Evolutionary conservation across 2,797 vertebrate genomes (phyloP), one percentile per base, ranked within the genome.

Genomic region (Sciurus vulgaris): DNA sequence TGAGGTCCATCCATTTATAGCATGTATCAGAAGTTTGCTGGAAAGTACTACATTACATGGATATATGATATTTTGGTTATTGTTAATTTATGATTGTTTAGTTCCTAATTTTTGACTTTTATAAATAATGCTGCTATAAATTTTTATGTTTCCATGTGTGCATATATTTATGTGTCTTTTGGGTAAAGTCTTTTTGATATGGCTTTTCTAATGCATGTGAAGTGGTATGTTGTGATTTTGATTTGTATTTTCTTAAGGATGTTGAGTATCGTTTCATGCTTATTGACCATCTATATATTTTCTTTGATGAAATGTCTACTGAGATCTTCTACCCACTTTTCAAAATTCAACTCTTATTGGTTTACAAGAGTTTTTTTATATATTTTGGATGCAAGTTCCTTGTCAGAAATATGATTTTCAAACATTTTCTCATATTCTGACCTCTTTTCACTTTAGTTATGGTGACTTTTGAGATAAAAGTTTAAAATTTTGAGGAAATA

Each of bases 221-320:
- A 61, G 15, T 79, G 18, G 3, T 74, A 49, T 59, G 56, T 12
- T 93, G 28, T 86, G 74, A 65, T 89, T 92, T 81, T 89, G 47
- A 79, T 78, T 89, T 89, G 26, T n/a, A 83, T 74, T 94, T 93
- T 63, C n/a, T 11, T 78, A 88, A 87, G 30, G 74, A 85, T 30
- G 1, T 61, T 84, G 44, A 76, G 51, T 3, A 35, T 93, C 12
- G 72, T 70, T 93, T 69, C 24, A 33, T 87, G 47, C 17, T 76
- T 91, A 20, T 76, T 77, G 47, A 14, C 26, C 6, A 61, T 74
- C 35, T 81, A 15, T 82, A 26, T 73, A 61, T 69, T 22, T 76
- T 81, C 33, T 78, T 82, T 85, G 30, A 61, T 86, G 49, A 94
- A 82, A 70, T 93, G 2, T 33, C 41, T 69, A 49, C 56, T 77